Evolutionary conservation across 2,113 vertebrate genomes (phyloP).

Genomic region (Spilogale gracilis): DNA sequence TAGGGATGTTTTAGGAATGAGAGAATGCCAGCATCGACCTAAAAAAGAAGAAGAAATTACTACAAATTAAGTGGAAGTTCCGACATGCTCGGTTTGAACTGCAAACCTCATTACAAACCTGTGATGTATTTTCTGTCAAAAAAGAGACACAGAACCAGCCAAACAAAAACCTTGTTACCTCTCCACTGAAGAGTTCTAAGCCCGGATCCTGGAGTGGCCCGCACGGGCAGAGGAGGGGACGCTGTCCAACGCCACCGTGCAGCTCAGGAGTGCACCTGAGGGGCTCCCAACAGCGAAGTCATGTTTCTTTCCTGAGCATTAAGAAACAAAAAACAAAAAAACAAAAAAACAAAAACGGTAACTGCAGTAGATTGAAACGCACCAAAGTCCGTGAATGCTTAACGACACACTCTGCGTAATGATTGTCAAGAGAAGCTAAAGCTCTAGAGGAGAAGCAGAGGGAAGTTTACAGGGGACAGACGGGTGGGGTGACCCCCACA

Average conservation of each 20-base stretch:
- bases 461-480: accelerated
- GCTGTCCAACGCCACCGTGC: accelerated
- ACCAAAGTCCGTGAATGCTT: background rate
- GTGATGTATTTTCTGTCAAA: background rate
- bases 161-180: background rate
- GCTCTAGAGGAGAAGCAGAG: background rate
- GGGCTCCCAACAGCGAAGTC: background rate
- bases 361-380: background rate
- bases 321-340: background rate
- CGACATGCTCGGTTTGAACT: too few relatives aligned
- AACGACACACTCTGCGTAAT: accelerated
- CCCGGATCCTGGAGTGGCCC: too few relatives aligned
- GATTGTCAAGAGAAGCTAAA: background rate
- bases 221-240: background rate
- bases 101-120: background rate
- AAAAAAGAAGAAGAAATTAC: background rate
- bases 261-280: background rate
- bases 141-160: background rate
- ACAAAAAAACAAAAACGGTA: too few relatives aligned
- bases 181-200: too few relatives aligned
- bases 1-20: background rate
- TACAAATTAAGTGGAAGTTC: background rate
- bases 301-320: background rate
- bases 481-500: accelerated
- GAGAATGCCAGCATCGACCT: background rate